Evolutionary conservation across 2,113 vertebrate species (phyloP), one percentile per base, ranked within the genome.

Genomic region (Sceloporus undulatus): DNA sequence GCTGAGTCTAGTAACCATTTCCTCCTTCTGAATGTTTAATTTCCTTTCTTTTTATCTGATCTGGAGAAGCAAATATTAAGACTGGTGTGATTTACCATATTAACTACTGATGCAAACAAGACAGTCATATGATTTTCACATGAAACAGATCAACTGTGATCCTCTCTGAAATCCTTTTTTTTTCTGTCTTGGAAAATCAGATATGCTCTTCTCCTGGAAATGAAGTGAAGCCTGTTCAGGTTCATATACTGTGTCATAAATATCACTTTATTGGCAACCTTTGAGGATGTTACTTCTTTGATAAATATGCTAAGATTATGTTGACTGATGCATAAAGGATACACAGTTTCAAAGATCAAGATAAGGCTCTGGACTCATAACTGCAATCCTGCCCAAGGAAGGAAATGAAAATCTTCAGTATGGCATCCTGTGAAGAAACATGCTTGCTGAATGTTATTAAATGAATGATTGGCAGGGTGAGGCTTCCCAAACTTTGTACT

Each of bases 11-110:
- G 82, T 75, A 90, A 52, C 93, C 89, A 94, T 93, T 93, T 94
- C 93, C 92, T 93, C 62, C 90, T 87, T 40, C 54, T 79, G 92
- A 92, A 80, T 86, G 79, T 95, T 94, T 94, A 93, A 96, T 95
- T 95, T 95, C 94, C 94, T 96, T 95, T 94, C 94, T 92, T 94
- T 48, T 91, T 86, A 66, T 91, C 74, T 90, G 80, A 86, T 86
- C 27, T 82, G 59, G 71, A 77, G 27, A 25, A 85, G 38, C 56
- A 90, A 87, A 91, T 88, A 83, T 66, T 65, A 75, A 84, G 79
- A 52, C 54, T 77, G 59, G 71, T 7, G 74, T 85, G 89, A 19
- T 66, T 82, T 92, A 80, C 89, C 14, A 38, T 70, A 84, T 48
- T 10, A 74, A 75, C 3, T 74, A 38, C 9, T 34, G 34, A 74